Conservation (phyloP, 2,113 vertebrate species). For the Eleginops maclovinus region DNA sequence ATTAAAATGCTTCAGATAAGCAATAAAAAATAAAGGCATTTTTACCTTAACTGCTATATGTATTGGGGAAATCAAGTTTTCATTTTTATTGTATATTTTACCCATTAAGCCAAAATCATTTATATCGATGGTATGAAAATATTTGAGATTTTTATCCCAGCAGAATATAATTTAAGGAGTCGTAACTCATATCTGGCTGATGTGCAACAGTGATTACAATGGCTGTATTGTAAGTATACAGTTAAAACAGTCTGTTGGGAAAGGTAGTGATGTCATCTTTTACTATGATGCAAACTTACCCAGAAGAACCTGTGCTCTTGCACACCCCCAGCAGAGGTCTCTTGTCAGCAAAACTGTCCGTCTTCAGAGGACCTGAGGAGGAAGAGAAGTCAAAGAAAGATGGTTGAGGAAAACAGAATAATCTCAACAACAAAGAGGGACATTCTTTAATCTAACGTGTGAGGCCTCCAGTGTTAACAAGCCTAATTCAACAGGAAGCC, state of each 20-base stretch:
- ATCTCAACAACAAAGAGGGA: constrained; percentile 72
- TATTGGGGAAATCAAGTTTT: background rate
- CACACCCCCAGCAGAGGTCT: constrained; percentile 95
- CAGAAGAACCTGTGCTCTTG: constrained; percentile 96
- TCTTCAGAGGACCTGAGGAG: constrained; percentile 89
- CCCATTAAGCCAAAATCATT: background rate
- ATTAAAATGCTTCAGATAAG: too few species aligned
- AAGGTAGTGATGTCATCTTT: constrained; percentile 38
- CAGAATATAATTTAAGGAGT: background rate
- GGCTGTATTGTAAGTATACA: too few species aligned
- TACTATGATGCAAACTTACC: constrained; percentile 86
- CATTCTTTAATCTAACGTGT: constrained; percentile 71
- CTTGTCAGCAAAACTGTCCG: constrained; percentile 94
- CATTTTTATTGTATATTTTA: background rate
- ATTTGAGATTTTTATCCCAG: background rate
- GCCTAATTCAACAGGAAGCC: constrained; percentile 62
- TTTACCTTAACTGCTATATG: background rate
- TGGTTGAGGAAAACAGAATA: constrained; percentile 65
- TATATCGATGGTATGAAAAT: background rate
- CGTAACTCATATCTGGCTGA: background rate
- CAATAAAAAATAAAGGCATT: too few species aligned
- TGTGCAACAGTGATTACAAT: background rate
- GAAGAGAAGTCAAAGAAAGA: constrained; percentile 63
- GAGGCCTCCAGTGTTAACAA: constrained; percentile 65
- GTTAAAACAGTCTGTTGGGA: background rate